Evolutionary conservation across 2,888 invertebrate species (phyloP).

Genomic region (Isoperla grammatica): DNA sequence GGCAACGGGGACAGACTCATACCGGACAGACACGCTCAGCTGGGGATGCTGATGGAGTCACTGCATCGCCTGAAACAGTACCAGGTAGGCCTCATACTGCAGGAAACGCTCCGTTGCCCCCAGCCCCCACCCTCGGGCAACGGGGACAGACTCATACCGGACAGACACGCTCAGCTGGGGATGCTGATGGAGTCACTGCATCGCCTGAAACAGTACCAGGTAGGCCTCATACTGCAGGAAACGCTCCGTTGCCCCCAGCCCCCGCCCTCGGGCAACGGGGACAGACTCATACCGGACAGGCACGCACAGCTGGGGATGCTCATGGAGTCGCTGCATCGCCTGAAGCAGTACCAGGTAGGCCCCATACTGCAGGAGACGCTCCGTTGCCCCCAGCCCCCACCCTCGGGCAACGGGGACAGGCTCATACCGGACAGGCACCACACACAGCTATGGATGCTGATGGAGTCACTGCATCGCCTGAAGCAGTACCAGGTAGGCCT

Average conservation of each 20-base stretch:
- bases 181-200: conserved; percentile 62
- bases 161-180: conserved; percentile 48
- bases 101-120: no score
- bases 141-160: no score
- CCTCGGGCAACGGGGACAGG: no score
- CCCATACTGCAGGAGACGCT: conserved; percentile 63
- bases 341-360: conserved; percentile 61
- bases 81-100: no score
- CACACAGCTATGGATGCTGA: conserved; percentile 52
- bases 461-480: conserved; percentile 61
- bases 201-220: conserved; percentile 52
- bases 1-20: no score
- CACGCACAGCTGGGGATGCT: no score
- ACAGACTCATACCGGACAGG: no score
- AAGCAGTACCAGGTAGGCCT: conserved; percentile 48
- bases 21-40: conserved; percentile 46
- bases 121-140: no score
- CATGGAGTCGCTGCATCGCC: no score
- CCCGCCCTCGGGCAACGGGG: no score
- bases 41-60: conserved; percentile 57
- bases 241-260: no score
- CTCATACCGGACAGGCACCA: conserved; percentile 42
- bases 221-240: no score
- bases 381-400: conserved; percentile 44
- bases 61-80: conserved; percentile 57